Evolutionary conservation across 2,888 invertebrate species (phyloP), one percentile per base, ranked within the genome.

Genomic region (Apoda limacodes): DNA sequence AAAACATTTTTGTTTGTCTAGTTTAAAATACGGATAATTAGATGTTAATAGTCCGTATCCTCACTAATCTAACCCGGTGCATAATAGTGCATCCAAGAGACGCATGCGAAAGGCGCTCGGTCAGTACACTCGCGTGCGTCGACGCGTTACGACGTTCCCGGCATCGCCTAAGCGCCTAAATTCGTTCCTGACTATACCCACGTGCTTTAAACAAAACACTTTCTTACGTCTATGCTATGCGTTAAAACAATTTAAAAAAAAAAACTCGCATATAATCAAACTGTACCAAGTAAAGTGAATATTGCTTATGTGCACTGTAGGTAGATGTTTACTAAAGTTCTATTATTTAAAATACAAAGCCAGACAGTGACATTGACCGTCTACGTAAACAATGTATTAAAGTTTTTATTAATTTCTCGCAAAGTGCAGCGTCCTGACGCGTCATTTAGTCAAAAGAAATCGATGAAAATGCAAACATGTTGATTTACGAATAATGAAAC

Each of bases 401-500:
- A n/a, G n/a, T n/a, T n/a, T n/a, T n/a, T n/a, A n/a, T n/a, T n/a
- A n/a, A n/a, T n/a, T n/a, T n/a, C n/a, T n/a, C n/a, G n/a, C n/a
- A n/a, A n/a, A n/a, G n/a, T n/a, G n/a, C 5, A 10, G 21, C 21
- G 21, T 21, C 10, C n/a, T 21, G 5, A n/a, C n/a, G 21, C 10
- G 21, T 21, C n/a, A n/a, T n/a, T 21, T 5, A n/a, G 5, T 7
- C 17, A 17, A 7, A 17, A 5, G 17, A 7, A 17, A 76, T 76
- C 75, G 74, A 76, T 72, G 71, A 62, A n/a, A 65, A 65, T 49
- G 63, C 68, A 67, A 68, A 68, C 69, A 72, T 62, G 67, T 70
- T 70, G 67, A 74, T 75, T 67, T 66, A 74, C 63, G 71, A 71
- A 72, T 74, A 69, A 71, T 71, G 65, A 65, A 64, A 60, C 60